A percentile compares a stretch with the other conserved stretches of the same genome.
These are phyloP conservation scores for Microcebus ravelobensis DNA, from an alignment of 2,113 vertebrate genomes.

Conservation along the genomic window DNA sequence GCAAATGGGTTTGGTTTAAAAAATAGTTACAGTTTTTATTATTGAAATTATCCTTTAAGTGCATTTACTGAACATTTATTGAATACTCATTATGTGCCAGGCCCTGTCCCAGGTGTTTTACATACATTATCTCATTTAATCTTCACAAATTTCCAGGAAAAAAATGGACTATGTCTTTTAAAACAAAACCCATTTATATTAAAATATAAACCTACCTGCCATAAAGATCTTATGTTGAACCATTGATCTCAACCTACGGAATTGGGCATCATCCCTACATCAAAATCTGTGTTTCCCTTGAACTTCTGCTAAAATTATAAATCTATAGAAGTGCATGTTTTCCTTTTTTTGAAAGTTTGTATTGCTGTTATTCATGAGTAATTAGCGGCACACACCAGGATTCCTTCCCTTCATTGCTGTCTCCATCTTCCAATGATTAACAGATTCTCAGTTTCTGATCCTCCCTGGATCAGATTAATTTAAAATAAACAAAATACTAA, in stretches of 20 bases:
- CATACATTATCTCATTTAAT: not conserved
- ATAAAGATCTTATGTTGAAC: not conserved
- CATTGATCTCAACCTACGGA: not conserved
- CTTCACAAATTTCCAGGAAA: not conserved
- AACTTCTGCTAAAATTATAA: not conserved
- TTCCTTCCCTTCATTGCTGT: not conserved
- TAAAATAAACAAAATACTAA: slow-evolving; percentile 50
- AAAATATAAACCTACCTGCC: not conserved
- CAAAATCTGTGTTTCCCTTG: not conserved
- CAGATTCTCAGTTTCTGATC: not conserved
- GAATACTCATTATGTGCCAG: not conserved
- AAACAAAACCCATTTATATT: not conserved
- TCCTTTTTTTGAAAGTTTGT: not conserved
- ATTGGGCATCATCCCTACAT: not conserved
- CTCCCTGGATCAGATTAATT: not conserved
- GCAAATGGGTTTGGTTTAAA: not conserved
- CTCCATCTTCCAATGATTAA: not conserved
- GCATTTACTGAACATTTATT: not conserved
- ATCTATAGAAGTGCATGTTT: not conserved
- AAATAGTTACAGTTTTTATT: not conserved
- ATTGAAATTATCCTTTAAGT: not conserved
- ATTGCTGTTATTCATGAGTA: not conserved
- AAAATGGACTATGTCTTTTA: not conserved
- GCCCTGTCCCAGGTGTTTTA: not conserved
- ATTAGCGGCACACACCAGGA: not conserved